Evolutionary conservation across 2,888 invertebrate genomes (phyloP), one percentile per base, ranked within the genome.

Genomic region (Dryadula phaetusa): DNA sequence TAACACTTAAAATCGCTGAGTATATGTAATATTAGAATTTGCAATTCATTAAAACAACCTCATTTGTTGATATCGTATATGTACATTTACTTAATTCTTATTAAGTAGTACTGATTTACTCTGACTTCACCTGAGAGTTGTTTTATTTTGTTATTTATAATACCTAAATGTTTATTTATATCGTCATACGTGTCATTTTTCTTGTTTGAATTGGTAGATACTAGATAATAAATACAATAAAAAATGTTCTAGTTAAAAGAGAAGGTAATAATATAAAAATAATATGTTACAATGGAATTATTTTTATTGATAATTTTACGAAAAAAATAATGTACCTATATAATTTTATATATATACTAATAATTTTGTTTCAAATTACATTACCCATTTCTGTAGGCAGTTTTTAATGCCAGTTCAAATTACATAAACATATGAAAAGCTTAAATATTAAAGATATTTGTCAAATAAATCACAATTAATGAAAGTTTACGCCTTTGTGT

Each of bases 11-110:
- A 62, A 49, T 10, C 49, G 62, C 62, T 42, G 44, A 34, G 34
- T 37, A 28, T 34, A 54, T 34, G 46, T 37, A 64, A 64, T 56
- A 34, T 54, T 64, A 64, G 54, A 54, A 44, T 54, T 54, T 25
- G 44, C 63, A 22, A 52, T 42, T 52, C 44, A 22, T 64, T 64
- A 34, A 62, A 28, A 32, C 42, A n/a, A 44, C 6, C 18, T 28
- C 16, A 53, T 42, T 53, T 53, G 28, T 42, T 53, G 54, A 37
- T 22, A 56, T 22, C 37, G 37, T 40, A 40, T 37, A 20, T 20
- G 54, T 56, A 40, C 22, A 18, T 54, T 56, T n/a, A n/a, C n/a
- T n/a, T 56, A 56, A 56, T 3, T 37, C 54, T 20, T 37, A 22
- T n/a, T 40, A 20, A 22, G 54, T 56, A 22, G 14, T 56, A 56